Conservation (phyloP, 2,888 invertebrate species). For the Cataglyphis albicans region DNA sequence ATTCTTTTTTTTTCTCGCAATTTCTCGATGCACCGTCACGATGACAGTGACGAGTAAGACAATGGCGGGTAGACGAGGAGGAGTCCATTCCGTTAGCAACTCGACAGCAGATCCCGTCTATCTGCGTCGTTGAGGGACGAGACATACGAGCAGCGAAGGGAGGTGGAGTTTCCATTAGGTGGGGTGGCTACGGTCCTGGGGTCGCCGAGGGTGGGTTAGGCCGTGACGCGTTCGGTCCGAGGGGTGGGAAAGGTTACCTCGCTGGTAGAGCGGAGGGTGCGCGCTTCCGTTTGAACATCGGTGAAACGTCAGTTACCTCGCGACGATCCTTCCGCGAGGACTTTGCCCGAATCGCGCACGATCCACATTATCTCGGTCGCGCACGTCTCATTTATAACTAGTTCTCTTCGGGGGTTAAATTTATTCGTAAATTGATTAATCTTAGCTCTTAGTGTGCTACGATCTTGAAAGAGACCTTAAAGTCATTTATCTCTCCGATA, state of each 20-base stretch:
- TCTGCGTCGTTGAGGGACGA: constrained; percentile 62
- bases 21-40: constrained; percentile 33
- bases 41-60: constrained; percentile 49
- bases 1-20: constrained; percentile 6
- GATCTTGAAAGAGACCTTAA: neutral
- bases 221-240: constrained; percentile 56
- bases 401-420: neutral
- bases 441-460: neutral
- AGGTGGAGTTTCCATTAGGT: constrained; percentile 65
- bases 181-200: constrained; percentile 65
- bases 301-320: constrained; percentile 84
- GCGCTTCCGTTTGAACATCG: constrained; percentile 78
- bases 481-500: neutral
- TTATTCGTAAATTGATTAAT: neutral
- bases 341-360: constrained; percentile 61
- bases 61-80: constrained; percentile 62
- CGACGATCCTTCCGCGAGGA: constrained; percentile 83
- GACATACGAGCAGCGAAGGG: constrained; percentile 53
- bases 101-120: constrained; percentile 64
- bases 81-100: constrained; percentile 67
- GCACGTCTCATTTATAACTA: neutral
- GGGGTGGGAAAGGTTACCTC: constrained; percentile 51
- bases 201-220: constrained; percentile 69
- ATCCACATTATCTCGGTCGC: constrained; percentile 23
- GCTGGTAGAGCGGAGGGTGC: constrained; percentile 74